Evolutionary conservation across 2,888 invertebrate species (phyloP).

Genomic region (Caenorhabditis drosophilae): DNA sequence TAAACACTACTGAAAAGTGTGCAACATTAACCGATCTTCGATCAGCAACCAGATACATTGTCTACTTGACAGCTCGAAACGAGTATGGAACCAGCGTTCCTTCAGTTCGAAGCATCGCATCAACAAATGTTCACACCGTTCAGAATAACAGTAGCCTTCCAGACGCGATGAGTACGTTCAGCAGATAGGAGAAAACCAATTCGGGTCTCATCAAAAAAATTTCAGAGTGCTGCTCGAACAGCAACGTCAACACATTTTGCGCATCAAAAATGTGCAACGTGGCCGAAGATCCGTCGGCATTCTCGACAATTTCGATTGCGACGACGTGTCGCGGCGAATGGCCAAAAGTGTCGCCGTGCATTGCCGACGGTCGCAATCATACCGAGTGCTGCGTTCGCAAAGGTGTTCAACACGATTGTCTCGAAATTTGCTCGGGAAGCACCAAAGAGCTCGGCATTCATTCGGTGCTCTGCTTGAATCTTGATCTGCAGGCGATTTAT

Average conservation of each 20-base stretch:
- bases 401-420: conserved; percentile 81
- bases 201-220: too few species aligned
- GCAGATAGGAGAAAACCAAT: neutral
- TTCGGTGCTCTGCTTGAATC: conserved; percentile 53
- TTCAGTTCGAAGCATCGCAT: conserved; percentile 47
- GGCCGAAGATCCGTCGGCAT: conserved; percentile 36
- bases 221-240: conserved; percentile 50
- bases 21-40: conserved; percentile 76
- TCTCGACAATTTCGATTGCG: conserved; percentile 53
- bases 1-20: conserved; percentile 77
- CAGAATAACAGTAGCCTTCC: conserved; percentile 42
- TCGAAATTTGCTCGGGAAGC: conserved; percentile 78
- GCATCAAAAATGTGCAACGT: conserved; percentile 53
- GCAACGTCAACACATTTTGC: conserved; percentile 47
- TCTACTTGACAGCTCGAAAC: conserved; percentile 82
- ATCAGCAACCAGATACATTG: conserved; percentile 78
- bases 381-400: conserved; percentile 82
- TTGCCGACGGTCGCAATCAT: conserved; percentile 77
- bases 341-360: conserved; percentile 48
- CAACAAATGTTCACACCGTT: conserved; percentile 48
- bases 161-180: conserved; percentile 35
- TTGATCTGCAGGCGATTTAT: conserved; percentile 57
- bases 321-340: conserved; percentile 56
- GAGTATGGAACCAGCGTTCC: conserved; percentile 74
- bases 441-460: conserved; percentile 75